A percentile compares a stretch with the other conserved stretches of the same genome.
These are phyloP conservation scores for Lagorchestes hirsutus DNA, from an alignment of 2,797 vertebrate species.

Conservation along the genomic window DNA sequence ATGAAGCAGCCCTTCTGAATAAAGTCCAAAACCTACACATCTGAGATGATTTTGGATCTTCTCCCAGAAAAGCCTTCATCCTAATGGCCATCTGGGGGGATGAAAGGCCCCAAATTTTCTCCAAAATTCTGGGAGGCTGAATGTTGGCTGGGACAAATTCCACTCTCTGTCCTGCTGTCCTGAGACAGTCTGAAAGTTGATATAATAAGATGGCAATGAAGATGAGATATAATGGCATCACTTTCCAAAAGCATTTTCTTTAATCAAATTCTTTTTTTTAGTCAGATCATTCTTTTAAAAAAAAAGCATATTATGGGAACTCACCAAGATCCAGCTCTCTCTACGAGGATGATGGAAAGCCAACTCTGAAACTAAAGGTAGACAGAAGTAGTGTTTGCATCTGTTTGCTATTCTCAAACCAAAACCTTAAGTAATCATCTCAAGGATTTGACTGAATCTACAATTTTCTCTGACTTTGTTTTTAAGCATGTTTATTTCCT, in stretches of 20 bases:
- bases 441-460: slow-evolving; percentile 70
- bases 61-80: slow-evolving; percentile 82
- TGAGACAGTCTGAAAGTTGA: slow-evolving; percentile 47
- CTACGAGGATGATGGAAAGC: slow-evolving; percentile 43
- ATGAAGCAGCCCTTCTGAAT: slow-evolving; percentile 79
- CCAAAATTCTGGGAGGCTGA: slow-evolving; percentile 70
- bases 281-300: slow-evolving; percentile 26
- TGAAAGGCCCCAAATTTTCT: slow-evolving; percentile 65
- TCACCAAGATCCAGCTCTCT: slow-evolving; percentile 59
- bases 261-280: slow-evolving; percentile 63
- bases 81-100: slow-evolving; percentile 65
- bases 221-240: slow-evolving; percentile 50
- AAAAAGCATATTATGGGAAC: slow-evolving; percentile 44
- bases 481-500: slow-evolving; percentile 77
- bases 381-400: slow-evolving; percentile 68
- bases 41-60: slow-evolving; percentile 81
- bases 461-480: slow-evolving; percentile 66
- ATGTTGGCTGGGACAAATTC: slow-evolving; percentile 71
- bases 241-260: slow-evolving; percentile 59
- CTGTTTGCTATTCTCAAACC: slow-evolving; percentile 75
- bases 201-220: slow-evolving; percentile 57
- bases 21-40: slow-evolving; percentile 79
- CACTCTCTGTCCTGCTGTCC: slow-evolving; percentile 39
- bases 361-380: slow-evolving; percentile 61
- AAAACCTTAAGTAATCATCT: slow-evolving; percentile 74